Evolutionary conservation across 2,888 invertebrate species (phyloP).

Genomic region (Apodemia duryi): DNA sequence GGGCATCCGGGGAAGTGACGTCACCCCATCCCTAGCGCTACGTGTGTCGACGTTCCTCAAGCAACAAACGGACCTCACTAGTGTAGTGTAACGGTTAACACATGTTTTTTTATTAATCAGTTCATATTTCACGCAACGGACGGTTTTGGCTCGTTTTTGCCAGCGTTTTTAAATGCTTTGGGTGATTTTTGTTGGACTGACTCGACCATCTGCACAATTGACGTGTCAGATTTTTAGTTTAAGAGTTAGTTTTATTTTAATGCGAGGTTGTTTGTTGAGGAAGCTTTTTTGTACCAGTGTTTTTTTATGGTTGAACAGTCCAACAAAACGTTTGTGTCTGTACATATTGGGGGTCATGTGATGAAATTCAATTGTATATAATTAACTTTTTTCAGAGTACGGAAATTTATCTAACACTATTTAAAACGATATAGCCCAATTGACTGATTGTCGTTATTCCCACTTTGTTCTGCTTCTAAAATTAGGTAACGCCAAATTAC

Average conservation of each 20-base stretch:
- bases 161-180: slow-evolving; percentile 27
- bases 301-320: slow-evolving; percentile 11
- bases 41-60: slow-evolving; percentile 77
- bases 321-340: slow-evolving; percentile 26
- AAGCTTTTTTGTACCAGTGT: slow-evolving; percentile 5
- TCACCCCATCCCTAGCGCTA: slow-evolving; percentile 49
- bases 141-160: slow-evolving; percentile 40
- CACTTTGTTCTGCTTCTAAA: slow-evolving; percentile 22
- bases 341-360: slow-evolving; percentile 28
- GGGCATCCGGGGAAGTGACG: slow-evolving; percentile 67
- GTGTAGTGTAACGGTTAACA: slow-evolving; percentile 56
- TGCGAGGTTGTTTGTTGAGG: not conserved
- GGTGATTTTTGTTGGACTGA: slow-evolving; percentile 28
- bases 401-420: slow-evolving; percentile 15
- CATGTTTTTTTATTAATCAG: slow-evolving; percentile 36
- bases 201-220: not conserved
- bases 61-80: slow-evolving; percentile 74
- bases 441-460: slow-evolving; percentile 17
- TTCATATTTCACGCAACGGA: slow-evolving; percentile 29
- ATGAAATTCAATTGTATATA: slow-evolving; percentile 26
- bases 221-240: slow-evolving; percentile 3
- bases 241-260: not conserved
- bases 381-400: slow-evolving; percentile 22
- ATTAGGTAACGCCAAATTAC: slow-evolving; percentile 9
- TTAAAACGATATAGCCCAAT: slow-evolving; percentile 13